Evolutionary conservation across 2,888 invertebrate genomes (phyloP).

Genomic region (Rhagonycha fulva): DNA sequence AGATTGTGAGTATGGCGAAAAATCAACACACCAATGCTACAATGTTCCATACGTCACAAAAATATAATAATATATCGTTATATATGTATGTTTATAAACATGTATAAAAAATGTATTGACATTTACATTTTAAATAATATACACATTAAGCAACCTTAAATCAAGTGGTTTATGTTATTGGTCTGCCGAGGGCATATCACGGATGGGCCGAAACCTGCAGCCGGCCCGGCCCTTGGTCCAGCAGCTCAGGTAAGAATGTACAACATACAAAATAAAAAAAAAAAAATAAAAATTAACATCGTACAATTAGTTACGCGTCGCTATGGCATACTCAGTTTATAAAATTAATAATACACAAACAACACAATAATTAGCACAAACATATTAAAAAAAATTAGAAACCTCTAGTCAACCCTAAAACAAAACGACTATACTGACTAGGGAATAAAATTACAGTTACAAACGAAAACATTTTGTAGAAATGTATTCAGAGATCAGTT

Average conservation of each 20-base stretch:
- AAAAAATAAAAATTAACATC: constrained; percentile 36
- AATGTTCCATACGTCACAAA: constrained; percentile 52
- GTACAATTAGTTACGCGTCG: constrained; percentile 24
- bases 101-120: constrained; percentile 53
- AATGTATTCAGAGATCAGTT: constrained; percentile 48
- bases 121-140: constrained; percentile 52
- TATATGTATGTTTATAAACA: constrained; percentile 51
- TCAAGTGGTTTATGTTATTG: constrained; percentile 46
- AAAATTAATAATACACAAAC: constrained; percentile 40
- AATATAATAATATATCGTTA: constrained; percentile 51
- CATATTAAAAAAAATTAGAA: constrained; percentile 32
- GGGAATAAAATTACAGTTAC: constrained; percentile 37
- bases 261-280: constrained; percentile 40
- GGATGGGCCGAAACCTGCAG: constrained; percentile 39
- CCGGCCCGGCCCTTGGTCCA: constrained; percentile 50
- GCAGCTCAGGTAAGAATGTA: constrained; percentile 50
- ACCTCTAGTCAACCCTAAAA: constrained; percentile 52
- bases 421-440: constrained; percentile 47
- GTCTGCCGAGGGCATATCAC: constrained; percentile 52
- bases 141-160: constrained; percentile 49
- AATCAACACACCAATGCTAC: constrained; percentile 21
- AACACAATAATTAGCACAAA: constrained; percentile 33
- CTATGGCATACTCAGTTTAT: constrained; percentile 40
- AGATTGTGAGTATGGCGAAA: constrained; percentile 51
- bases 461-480: constrained; percentile 53